phyloP scores from a whole-genome alignment of 2,113 vertebrate genomes.

The Daubentonia madagascariensis region DNA sequence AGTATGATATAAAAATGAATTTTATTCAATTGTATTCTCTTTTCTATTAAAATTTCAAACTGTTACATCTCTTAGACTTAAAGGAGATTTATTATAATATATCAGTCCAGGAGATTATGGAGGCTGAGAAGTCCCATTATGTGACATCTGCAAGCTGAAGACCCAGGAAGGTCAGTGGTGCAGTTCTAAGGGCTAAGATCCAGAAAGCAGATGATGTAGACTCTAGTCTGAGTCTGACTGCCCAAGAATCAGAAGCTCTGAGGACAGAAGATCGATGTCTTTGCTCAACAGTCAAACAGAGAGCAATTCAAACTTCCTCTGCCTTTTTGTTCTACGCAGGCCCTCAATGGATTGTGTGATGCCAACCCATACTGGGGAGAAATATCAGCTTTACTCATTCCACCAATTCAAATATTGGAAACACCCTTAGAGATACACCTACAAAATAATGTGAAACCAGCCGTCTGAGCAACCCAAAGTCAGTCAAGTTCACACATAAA shows the following conservation, averaged over 20 bases:
- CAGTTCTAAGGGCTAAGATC: neutral
- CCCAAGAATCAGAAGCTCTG: neutral
- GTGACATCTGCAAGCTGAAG: neutral
- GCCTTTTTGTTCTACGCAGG: neutral
- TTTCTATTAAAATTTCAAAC: slow-evolving; percentile 31
- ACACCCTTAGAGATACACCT: neutral
- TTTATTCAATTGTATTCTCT: neutral
- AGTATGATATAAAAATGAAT: neutral
- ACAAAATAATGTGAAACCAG: neutral
- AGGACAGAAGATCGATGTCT: too few species aligned
- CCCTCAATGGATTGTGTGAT: neutral
- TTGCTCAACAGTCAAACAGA: neutral
- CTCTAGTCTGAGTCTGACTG: neutral
- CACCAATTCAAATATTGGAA: neutral
- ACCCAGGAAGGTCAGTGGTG: too few species aligned
- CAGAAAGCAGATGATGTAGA: neutral
- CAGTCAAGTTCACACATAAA: neutral
- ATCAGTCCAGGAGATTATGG: too few species aligned
- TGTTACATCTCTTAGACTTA: neutral
- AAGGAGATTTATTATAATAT: neutral
- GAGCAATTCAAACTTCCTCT: neutral
- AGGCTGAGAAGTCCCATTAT: too few species aligned
- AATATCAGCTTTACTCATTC: neutral
- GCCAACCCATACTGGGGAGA: neutral
- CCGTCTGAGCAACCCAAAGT: neutral